Conservation (phyloP, 2,113 vertebrate species). For the Apodemus sylvaticus region DNA sequence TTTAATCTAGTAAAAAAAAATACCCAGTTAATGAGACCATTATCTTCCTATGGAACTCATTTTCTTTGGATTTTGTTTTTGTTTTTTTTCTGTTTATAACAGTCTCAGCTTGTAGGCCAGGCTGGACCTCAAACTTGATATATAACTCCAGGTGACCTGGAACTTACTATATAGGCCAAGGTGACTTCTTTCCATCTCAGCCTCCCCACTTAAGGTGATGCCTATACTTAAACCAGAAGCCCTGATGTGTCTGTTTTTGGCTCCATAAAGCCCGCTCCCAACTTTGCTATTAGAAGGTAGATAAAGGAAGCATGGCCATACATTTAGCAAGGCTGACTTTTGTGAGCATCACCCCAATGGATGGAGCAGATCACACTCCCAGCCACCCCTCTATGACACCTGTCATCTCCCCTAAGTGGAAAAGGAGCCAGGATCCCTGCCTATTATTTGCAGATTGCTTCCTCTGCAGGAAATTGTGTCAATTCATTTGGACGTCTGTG, state of each 20-base stretch:
- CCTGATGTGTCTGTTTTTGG: not conserved
- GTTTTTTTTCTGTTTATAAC: not conserved
- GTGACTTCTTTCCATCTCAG: not conserved
- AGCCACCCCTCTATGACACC: not conserved
- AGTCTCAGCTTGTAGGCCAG: not conserved
- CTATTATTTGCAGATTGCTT: conserved; percentile 73
- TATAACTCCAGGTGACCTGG: not conserved
- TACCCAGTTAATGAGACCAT: not conserved
- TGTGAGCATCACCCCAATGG: not conserved
- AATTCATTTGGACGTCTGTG: conserved; percentile 64
- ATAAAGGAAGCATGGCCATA: not conserved
- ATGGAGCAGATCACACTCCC: not conserved
- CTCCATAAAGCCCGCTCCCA: not conserved
- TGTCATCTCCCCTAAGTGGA: conserved; percentile 14
- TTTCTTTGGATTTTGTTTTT: not conserved
- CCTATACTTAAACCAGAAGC: not conserved
- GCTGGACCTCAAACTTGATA: not conserved
- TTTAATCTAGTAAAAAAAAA: not conserved
- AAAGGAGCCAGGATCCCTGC: conserved; percentile 65
- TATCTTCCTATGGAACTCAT: not conserved
- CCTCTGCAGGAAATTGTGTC: conserved; percentile 73
- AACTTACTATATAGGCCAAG: not conserved
- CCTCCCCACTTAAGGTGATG: not conserved
- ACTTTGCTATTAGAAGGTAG: not conserved
- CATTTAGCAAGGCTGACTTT: not conserved